Conservation (phyloP, 2,888 invertebrate species). For the Dryocosmus kuriphilus region DNA sequence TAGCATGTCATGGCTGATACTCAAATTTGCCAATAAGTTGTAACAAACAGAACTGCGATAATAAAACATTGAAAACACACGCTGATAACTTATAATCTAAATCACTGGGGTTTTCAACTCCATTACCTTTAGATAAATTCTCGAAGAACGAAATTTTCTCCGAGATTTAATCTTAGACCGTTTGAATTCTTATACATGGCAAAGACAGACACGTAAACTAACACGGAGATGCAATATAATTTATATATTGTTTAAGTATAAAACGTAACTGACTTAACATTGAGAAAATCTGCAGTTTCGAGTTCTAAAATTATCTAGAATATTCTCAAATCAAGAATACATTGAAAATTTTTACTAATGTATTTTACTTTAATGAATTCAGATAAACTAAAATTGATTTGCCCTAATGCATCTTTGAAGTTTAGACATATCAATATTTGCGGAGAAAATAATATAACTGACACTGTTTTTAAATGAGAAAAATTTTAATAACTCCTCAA, state of each 20-base stretch:
- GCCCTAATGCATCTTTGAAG: too few species aligned
- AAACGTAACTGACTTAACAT: not conserved
- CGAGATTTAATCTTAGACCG: not conserved
- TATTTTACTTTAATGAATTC: too few species aligned
- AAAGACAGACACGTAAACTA: conserved; percentile 2
- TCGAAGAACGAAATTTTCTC: not conserved
- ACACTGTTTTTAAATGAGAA: too few species aligned
- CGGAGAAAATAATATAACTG: too few species aligned
- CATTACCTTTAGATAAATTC: not conserved
- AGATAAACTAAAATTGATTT: too few species aligned
- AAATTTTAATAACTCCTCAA: too few species aligned
- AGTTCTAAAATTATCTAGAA: conserved; percentile 3
- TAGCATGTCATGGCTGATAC: not conserved
- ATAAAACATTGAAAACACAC: not conserved
- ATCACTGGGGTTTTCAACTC: not conserved
- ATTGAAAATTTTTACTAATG: too few species aligned
- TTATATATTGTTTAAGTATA: not conserved
- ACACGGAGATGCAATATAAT: not conserved
- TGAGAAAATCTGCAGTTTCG: not conserved
- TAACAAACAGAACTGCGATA: not conserved
- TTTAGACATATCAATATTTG: too few species aligned
- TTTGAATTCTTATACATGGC: not conserved
- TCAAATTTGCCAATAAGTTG: not conserved
- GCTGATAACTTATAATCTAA: conserved; percentile 8
- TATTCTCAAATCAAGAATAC: not conserved